A percentile compares a stretch with the other conserved stretches of the same genome.
Evolutionary conservation across 2,888 invertebrate genomes (phyloP).

Genomic region (Tridacna crocea): DNA sequence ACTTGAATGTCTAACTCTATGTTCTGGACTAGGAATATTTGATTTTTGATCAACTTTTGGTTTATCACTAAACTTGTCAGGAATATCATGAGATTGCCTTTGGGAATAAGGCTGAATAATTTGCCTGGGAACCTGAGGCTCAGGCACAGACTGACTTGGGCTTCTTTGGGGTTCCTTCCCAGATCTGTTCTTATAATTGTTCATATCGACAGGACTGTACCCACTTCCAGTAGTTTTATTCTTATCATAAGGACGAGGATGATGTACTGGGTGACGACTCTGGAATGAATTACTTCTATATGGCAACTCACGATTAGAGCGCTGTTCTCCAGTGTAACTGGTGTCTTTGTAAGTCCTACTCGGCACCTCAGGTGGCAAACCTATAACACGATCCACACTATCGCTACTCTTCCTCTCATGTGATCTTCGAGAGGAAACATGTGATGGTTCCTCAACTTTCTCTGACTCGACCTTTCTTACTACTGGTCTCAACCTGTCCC

Average conservation of each 20-base stretch:
- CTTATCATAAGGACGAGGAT: slow-evolving; percentile 54
- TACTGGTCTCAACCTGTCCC: slow-evolving; percentile 55
- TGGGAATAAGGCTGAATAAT: slow-evolving; percentile 13
- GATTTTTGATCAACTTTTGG: slow-evolving; percentile 41
- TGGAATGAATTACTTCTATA: slow-evolving; percentile 47
- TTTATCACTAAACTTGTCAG: slow-evolving; percentile 45
- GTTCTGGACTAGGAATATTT: slow-evolving; percentile 54
- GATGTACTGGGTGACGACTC: slow-evolving; percentile 37
- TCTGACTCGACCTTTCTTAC: slow-evolving; percentile 45
- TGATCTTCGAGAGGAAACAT: neutral
- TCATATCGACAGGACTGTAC: slow-evolving; percentile 49
- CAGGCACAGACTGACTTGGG: slow-evolving; percentile 51
- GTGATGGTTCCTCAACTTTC: neutral
- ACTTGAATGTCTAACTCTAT: slow-evolving; percentile 29
- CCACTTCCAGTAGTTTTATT: slow-evolving; percentile 42
- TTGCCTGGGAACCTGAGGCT: slow-evolving; percentile 43
- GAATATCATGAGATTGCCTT: slow-evolving; percentile 22
- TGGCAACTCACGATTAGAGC: slow-evolving; percentile 29
- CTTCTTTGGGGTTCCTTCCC: slow-evolving; percentile 37
- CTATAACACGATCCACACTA: slow-evolving; percentile 26
- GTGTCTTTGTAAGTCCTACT: slow-evolving; percentile 51
- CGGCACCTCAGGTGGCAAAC: slow-evolving; percentile 51
- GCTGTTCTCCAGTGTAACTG: slow-evolving; percentile 9
- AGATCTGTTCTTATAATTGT: slow-evolving; percentile 31
- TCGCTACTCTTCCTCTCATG: slow-evolving; percentile 8